Base-by-base conservation (phyloP, 2,888 invertebrate genomes). In the Campoplex nolae region DNA sequence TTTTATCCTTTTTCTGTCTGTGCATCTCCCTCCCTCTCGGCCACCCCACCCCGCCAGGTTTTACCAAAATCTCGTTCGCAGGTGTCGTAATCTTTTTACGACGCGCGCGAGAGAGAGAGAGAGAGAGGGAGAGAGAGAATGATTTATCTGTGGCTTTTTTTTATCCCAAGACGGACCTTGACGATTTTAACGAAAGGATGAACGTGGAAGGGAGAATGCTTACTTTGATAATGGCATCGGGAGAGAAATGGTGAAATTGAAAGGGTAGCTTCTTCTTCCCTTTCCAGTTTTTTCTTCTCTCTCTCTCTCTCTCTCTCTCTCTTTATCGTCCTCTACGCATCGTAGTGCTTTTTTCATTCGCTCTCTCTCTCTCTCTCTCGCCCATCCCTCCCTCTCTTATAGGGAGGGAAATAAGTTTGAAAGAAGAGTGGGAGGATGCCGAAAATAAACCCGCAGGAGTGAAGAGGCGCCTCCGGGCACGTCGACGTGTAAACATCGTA, bases 401-500 rank as follows among this genome's bases (percentile, higher is more conserved):
- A 28, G 28, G 28, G 75, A 67, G 48, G 81, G 86, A 79, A 75
- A 56, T 68, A 70, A 82, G 82, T 78, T 45, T n/a, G 78, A 54
- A 16, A 73, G 38, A 56, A 78, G 77, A 68, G 85, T 84, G 76
- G 87, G 84, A 86, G 81, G 88, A 88, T 84, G 86, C 88, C 88
- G 86, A 88, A 88, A 88, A 88, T 88, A 88, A 88, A 88, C 79
- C 80, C 82, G 83, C 75, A 58, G 70, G 82, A 79, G 70, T 35
- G 74, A 76, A 77, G 82, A 84, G 86, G 82, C 83, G 86, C 84
- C 82, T 82, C 67, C 84, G 74, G 83, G 80, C 84, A 84, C 86
- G 86, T 78, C 86, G 85, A 82, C 84, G 88, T 88, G 88, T 88
- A 88, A 88, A 88, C 88, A 88, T 88, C 88, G 84, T 83, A 88